Evolutionary conservation across 2,113 vertebrate genomes (phyloP).

Genomic region (Scatophagus argus): DNA sequence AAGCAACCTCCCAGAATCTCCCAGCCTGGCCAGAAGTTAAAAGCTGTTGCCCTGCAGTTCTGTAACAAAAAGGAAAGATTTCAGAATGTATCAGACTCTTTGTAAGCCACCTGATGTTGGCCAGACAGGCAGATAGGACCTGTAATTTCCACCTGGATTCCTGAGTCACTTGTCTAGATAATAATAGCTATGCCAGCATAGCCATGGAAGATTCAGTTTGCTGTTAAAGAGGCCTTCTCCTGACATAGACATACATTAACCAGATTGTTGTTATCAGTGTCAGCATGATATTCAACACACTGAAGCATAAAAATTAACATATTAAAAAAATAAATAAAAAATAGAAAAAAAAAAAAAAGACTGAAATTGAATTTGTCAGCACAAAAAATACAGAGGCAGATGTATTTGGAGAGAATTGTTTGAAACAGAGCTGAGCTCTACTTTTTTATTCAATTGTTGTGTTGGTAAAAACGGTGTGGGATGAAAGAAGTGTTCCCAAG

Average conservation of each 20-base stretch:
- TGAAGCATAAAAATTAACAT: neutral
- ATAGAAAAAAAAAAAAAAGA: neutral
- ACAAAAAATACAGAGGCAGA: constrained; percentile 10
- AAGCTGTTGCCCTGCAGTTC: constrained; percentile 4
- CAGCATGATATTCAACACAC: constrained; percentile 4
- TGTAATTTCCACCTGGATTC: constrained; percentile 43
- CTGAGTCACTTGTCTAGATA: constrained; percentile 45
- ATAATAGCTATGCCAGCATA: constrained; percentile 33
- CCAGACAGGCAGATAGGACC: constrained; percentile 36
- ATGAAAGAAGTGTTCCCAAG: constrained; percentile 60
- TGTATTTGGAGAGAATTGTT: constrained; percentile 11
- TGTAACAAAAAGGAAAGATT: constrained; percentile 3
- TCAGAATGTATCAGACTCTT: constrained; percentile 3
- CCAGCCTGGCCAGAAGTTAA: neutral
- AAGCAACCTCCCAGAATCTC: neutral
- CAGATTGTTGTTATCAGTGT: constrained; percentile 20
- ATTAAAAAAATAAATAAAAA: too few relatives aligned
- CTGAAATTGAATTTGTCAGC: constrained; percentile 33
- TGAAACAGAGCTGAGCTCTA: constrained; percentile 34
- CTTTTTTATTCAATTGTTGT: constrained; percentile 60
- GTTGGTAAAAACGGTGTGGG: constrained; percentile 53
- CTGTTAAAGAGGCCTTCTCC: neutral
- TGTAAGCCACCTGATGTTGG: constrained; percentile 8
- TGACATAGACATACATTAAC: neutral
- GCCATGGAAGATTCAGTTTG: constrained; percentile 16